Conservation (phyloP, 1,140 invertebrate species). For the Diabrotica undecimpunctata region DNA sequence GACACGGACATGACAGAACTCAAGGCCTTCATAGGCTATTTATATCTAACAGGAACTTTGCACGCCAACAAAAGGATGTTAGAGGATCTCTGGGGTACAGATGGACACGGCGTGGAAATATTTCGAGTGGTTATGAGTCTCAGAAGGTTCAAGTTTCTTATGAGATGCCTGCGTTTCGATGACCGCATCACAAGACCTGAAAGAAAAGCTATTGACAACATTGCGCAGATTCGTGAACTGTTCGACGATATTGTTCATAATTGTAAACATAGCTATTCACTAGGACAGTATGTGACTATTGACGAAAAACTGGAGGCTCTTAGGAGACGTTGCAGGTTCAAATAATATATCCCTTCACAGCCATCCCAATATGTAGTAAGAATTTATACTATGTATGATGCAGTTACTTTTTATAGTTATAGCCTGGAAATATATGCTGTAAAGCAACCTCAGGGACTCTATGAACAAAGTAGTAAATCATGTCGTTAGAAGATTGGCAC, state of each 20-base stretch:
- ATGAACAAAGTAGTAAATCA: too few relatives aligned
- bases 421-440: neutral
- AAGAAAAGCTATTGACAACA: constrained; percentile 19
- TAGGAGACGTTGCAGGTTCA: constrained; percentile 47
- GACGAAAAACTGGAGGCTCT: constrained; percentile 40
- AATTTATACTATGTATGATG: neutral
- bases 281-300: constrained; percentile 59
- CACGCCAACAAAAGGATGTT: too few relatives aligned
- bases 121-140: too few relatives aligned
- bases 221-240: constrained; percentile 49
- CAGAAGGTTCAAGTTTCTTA: too few relatives aligned
- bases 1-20: too few relatives aligned
- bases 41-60: too few relatives aligned
- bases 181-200: too few relatives aligned
- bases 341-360: neutral
- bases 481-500: too few relatives aligned
- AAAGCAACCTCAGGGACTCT: neutral
- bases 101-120: too few relatives aligned
- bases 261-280: constrained; percentile 55
- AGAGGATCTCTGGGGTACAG: too few relatives aligned
- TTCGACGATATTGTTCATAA: constrained; percentile 67
- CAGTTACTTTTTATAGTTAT: neutral
- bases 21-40: too few relatives aligned
- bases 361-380: neutral
- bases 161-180: too few relatives aligned